Evolutionary conservation across 2,113 vertebrate species (phyloP), one percentile per base, ranked within the genome.

Genomic region (Willisornis vidua): DNA sequence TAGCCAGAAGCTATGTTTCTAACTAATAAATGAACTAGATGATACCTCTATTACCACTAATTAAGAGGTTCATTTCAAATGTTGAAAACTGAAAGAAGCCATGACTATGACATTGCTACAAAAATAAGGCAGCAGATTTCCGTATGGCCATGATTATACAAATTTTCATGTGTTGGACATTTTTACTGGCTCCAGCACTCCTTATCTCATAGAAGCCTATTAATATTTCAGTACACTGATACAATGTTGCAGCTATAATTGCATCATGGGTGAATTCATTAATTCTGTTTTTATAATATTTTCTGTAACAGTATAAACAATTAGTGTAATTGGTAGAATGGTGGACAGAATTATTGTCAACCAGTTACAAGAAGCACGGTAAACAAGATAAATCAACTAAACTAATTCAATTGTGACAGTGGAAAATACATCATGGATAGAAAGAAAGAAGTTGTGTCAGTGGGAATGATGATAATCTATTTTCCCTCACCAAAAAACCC

Each of bases 11-110:
- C 89, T 95, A 54, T 96, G 77, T 41, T 89, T 91, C 73, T 96
- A 97, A 97, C 96, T 96, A 97, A 93, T 59, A 96, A 95, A 68
- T 95, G 89, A 98, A 94, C 84, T 87, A 90, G 37, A 87, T 43
- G n/a, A 86, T 96, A 88, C 59, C 46, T 91, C 85, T 96, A 82
- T 91, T 97, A 72, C 66, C 91, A 37, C 79, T 97, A 78, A 93
- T 97, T 98, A 96, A 96, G 92, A 94, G 95, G 54, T 90, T 97
- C 75, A 97, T 82, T 87, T 75, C 23, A 95, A 94, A 84, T 93
- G 61, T 82, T 96, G 58, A 86, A 96, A 74, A n/a, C 65, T 87
- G 87, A 70, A 33, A 93, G 74, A 93, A 93, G 31, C 48, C 93
- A 95, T 88, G 76, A 75, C 75, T 75, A 86, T 5, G 29, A 26